phyloP scores from a whole-genome alignment of 2,797 vertebrate genomes.

The Pteropus rufus region DNA sequence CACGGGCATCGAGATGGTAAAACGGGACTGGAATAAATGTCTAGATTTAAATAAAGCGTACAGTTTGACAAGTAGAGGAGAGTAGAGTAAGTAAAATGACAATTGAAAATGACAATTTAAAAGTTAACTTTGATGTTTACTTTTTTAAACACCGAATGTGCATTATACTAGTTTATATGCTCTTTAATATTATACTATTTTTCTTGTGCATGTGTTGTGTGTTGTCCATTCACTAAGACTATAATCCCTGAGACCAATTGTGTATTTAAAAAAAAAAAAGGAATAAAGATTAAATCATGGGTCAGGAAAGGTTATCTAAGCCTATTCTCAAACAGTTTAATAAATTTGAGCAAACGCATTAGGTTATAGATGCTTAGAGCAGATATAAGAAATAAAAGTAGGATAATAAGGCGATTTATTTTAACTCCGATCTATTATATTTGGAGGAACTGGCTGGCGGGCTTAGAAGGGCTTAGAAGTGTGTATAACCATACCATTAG shows the following conservation, averaged over 20 bases:
- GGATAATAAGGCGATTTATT: background rate
- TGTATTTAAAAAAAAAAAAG: background rate
- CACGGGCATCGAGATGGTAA: background rate
- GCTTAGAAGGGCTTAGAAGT: conserved; percentile 22
- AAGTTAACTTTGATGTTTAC: background rate
- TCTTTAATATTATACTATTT: background rate
- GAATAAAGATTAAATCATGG: conserved; percentile 4
- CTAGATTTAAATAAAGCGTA: background rate
- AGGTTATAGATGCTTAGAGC: background rate
- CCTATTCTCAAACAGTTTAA: background rate
- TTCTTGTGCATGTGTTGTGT: background rate
- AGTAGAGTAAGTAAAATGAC: background rate
- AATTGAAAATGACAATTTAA: background rate
- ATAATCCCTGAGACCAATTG: background rate
- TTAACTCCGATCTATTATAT: background rate
- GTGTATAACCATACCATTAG: background rate
- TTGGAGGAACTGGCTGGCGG: background rate
- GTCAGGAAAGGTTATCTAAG: background rate
- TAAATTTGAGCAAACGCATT: background rate
- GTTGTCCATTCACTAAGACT: background rate
- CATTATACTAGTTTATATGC: background rate
- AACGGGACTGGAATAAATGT: conserved; percentile 8
- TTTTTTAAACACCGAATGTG: background rate
- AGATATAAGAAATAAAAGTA: background rate
- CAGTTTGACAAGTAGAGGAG: background rate